Evolutionary conservation across 2,888 invertebrate species (phyloP), one percentile per base, ranked within the genome.

Genomic region (Alloplasta piceator): DNA sequence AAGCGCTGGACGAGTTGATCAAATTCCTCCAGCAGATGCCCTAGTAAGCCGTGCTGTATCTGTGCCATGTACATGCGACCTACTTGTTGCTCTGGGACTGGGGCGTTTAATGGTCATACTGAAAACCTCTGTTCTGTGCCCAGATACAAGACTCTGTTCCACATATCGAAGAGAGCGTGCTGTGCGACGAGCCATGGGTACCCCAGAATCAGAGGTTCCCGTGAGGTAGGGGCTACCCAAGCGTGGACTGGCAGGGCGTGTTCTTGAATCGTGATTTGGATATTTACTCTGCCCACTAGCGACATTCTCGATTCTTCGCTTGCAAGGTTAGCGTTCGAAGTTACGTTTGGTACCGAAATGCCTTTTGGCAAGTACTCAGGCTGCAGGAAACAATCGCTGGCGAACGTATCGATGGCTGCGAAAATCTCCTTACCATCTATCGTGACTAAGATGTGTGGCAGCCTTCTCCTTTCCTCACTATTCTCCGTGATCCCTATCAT

Each of bases 351-450:
- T 4, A 38, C 46, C 5, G 6, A 46, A 1, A n/a, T 6, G 1
- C 6, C 60, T 6, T 5, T 10, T 9, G 52, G 58, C n/a, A 75
- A 7, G 1, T 36, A n/a, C 9, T 12, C 14, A 0, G 66, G 70
- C 12, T 70, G 48, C 1, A 77, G 61, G 58, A 79, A 76, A 52
- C 75, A 81, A 6, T 61, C 39, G 12, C 80, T 60, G 6, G 81
- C 73, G 0, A 52, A 78, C 4, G 75, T 50, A 14, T 83, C 80
- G 0, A 78, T 16, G 6, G 75, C 50, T 4, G 72, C 80, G 1
- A 38, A n/a, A 6, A 60, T 6, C 6, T 73, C 12, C 5, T 9
- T 4, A 0, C n/a, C 39, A 10, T 12, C 39, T 5, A 41, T 2
- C 5, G 5, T 61, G n/a, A 46, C 9, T 6, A 14, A 14, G n/a